Evolutionary conservation across 53 echinoderm and acorn worm species (phyloP).

Genomic region (Arbacia lixula): DNA sequence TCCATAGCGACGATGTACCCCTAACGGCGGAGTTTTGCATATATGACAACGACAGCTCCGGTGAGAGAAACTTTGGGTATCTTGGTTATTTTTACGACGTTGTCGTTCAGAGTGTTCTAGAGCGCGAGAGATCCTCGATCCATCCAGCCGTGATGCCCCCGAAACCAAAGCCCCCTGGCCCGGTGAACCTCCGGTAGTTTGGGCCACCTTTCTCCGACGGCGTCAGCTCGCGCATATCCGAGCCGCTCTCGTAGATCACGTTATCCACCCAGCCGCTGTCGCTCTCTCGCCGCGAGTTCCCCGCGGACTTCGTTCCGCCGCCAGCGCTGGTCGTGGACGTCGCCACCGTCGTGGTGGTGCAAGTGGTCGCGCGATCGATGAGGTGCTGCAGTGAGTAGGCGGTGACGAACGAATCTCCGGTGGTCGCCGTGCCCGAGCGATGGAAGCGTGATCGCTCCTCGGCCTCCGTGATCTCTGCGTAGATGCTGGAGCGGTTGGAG

Average conservation of each 20-base stretch:
- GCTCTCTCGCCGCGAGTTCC: conserved; percentile 44
- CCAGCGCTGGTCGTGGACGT: conserved; percentile 20
- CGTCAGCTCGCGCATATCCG: conserved; percentile 43
- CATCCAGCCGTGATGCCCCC: conserved; percentile 29
- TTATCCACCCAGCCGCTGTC: conserved; percentile 91
- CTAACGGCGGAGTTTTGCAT: too few species aligned
- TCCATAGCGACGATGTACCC: too few species aligned
- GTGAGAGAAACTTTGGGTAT: background rate
- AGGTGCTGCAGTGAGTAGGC: conserved; percentile 45
- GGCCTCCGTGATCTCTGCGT: conserved; percentile 83
- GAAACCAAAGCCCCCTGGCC: conserved; percentile 32
- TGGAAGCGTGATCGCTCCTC: conserved; percentile 51
- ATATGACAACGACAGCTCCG: too few species aligned
- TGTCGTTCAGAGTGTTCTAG: conserved; percentile 34
- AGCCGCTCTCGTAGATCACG: conserved; percentile 80
- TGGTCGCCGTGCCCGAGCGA: conserved; percentile 49
- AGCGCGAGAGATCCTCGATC: conserved; percentile 39
- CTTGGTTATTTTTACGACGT: background rate
- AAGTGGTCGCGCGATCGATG: conserved; percentile 30
- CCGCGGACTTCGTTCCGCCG: conserved; percentile 35
- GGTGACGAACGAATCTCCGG: conserved; percentile 50
- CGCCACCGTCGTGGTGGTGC: conserved; percentile 43
- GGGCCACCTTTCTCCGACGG: conserved; percentile 9
- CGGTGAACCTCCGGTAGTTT: conserved; percentile 38
- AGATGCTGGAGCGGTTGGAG: conserved; percentile 87